Evolutionary conservation across 2,888 invertebrate genomes (phyloP), one percentile per base, ranked within the genome.

Genomic region (Coelogynopora nodosa): DNA sequence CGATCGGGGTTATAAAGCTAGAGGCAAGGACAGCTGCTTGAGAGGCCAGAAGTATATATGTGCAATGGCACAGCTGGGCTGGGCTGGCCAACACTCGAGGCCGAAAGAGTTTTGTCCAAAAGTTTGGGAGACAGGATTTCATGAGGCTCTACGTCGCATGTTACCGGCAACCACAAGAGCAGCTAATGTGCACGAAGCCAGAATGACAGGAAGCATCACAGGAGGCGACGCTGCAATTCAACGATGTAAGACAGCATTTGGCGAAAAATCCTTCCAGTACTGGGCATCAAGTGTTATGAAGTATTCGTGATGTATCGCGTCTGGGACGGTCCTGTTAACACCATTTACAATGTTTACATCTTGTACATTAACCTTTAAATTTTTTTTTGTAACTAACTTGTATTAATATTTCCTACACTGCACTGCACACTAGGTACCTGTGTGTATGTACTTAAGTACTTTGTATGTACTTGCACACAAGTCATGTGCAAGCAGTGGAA

Each of bases 401-500:
- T 74, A 74, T n/a, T 26, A 74, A 74, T 23, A 74, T 74, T 74
- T 74, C 27, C 74, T 49, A 49, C 49, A 49, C 74, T 74, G 27
- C 74, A 74, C 74, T 74, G 74, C 74, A 74, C 23, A 74, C 74
- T 74, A n/a, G n/a, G n/a, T n/a, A n/a, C n/a, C n/a, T n/a, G n/a
- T n/a, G n/a, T n/a, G n/a, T n/a, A n/a, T n/a, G n/a, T n/a, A n/a
- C n/a, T n/a, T n/a, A n/a, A n/a, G n/a, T n/a, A n/a, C n/a, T n/a
- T n/a, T n/a, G n/a, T n/a, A n/a, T n/a, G n/a, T n/a, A n/a, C n/a
- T n/a, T n/a, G n/a, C n/a, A n/a, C n/a, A n/a, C n/a, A n/a, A n/a
- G n/a, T n/a, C n/a, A n/a, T 74, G 74, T 74, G 74, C 74, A 74
- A 74, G 10, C 74, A 74, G 74, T 74, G 74, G 74, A 74, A 74